Evolutionary conservation across 2,113 vertebrate genomes (phyloP), one percentile per base, ranked within the genome.

Genomic region (Mus spicilegus): DNA sequence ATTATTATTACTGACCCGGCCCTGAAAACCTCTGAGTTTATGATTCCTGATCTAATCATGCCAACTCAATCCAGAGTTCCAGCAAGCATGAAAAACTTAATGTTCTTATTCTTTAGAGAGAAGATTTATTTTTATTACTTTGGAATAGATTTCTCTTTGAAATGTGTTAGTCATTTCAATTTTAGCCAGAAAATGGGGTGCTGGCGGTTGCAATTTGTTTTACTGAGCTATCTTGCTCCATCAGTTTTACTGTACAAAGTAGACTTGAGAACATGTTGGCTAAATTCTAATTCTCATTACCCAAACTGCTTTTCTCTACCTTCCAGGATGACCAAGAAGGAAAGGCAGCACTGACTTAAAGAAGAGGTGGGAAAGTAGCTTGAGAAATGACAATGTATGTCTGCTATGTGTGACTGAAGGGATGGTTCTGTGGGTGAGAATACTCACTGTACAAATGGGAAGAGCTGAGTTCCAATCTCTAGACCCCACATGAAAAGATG

Each of bases 111-210:
- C 86, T 96, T 96, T 95, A 87, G 72, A 95, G 77, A 86, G 90
- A 92, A 33, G 39, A 95, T 96, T 96, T 95, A 89, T 97, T 97
- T 97, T 95, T 97, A 96, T 97, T 82, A 69, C 93, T 87, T 95
- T 84, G 63, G 20, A 95, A 84, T 91, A 87, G 77, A 94, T 69
- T 84, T 80, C 69, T 94, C 96, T 97, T 94, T 36, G 42, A 84
- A 96, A 96, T 94, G 92, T 87, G 93, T 97, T 70, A 58, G 77
- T 86, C 73, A 89, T 96, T 95, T 97, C 90, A 93, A 96, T 98
- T 97, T 96, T 93, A 92, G 77, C 67, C 36, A 97, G 95, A 91
- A 91, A 58, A 78, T 90, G 61, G 30, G 95, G 94, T 49, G 36
- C 82, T 86, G 88, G 78, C 76, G 73, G 76, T 85, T 80, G 19